Evolutionary conservation across 1,140 invertebrate genomes (phyloP).

Genomic region (Ladona fulva): DNA sequence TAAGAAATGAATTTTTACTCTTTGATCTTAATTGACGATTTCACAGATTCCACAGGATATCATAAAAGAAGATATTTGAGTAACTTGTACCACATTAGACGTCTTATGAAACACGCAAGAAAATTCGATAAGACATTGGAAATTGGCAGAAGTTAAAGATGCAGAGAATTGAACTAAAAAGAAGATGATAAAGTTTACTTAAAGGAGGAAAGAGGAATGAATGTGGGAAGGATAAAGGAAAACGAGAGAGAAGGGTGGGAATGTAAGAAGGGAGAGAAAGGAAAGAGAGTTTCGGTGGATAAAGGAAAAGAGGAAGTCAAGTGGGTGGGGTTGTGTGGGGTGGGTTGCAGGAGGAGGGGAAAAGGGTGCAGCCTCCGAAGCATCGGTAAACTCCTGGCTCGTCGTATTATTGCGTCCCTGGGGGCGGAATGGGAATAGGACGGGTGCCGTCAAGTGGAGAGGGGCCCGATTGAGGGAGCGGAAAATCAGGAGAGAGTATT

Average conservation of each 20-base stretch:
- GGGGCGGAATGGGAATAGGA: background rate
- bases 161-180: too few species aligned
- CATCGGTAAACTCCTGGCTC: background rate
- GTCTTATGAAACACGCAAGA: too few species aligned
- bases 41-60: too few species aligned
- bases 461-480: background rate
- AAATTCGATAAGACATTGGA: too few species aligned
- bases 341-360: too few species aligned
- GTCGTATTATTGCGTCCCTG: background rate
- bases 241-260: background rate
- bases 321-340: background rate
- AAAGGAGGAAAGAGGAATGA: background rate
- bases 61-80: too few species aligned
- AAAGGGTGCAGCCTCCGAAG: constrained; percentile 12
- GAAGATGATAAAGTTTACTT: too few species aligned
- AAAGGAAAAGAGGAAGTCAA: background rate
- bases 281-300: background rate
- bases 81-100: too few species aligned
- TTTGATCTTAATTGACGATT: too few species aligned
- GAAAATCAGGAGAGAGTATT: background rate
- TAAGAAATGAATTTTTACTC: too few species aligned
- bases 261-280: background rate
- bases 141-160: too few species aligned
- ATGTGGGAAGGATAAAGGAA: background rate
- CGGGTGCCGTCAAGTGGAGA: too few species aligned